Base-by-base conservation (phyloP, 2,797 vertebrate genomes). In the Sparus aurata region DNA sequence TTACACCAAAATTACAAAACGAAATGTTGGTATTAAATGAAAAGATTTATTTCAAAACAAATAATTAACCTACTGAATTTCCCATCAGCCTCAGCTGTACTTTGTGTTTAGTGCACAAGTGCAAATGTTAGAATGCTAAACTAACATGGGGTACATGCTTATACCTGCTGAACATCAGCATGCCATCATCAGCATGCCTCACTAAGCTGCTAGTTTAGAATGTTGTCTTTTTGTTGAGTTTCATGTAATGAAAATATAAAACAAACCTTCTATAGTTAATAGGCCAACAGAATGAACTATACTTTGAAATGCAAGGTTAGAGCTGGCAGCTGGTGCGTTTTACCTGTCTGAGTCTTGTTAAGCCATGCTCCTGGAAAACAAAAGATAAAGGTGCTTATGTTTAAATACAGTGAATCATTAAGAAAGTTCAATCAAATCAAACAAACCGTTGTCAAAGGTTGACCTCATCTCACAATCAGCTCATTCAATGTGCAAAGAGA, bases 261-360 rank as follows among this genome's bases (percentile, higher is more conserved):
- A 38, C 38, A 38, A 38, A 38, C 8, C 9, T 38, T 38, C 2
- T 38, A 11, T 8, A 11, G 38, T 38, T 10, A 38, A 2, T 11
- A 38, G 38, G 38, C 9, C 38, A 9, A 38, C 38, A 38, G 38
- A 38, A 2, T 2, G 38, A 38, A 38, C 10, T 38, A 11, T 2
- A 22, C 25, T 38, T 49, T 46, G 17, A 69, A 59, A 22, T 55
- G 12, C 22, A 57, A 49, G 11, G 34, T 11, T 27, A 3, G 17
- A 7, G 12, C 3, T 2, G 18, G 18, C 1, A n/a, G 34, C 27
- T 34, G 55, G 41, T 53, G 41, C 52, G 20, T 70, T 71, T 75
- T 87, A 96, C 95, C 95, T 95, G 94, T 83, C 68, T 88, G 25
- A 5, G 47, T 63, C 49, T 85, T n/a, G 62, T n/a, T 15, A 62